phyloP scores from a whole-genome alignment of 2,113 vertebrate species.

The Madoqua kirkii region DNA sequence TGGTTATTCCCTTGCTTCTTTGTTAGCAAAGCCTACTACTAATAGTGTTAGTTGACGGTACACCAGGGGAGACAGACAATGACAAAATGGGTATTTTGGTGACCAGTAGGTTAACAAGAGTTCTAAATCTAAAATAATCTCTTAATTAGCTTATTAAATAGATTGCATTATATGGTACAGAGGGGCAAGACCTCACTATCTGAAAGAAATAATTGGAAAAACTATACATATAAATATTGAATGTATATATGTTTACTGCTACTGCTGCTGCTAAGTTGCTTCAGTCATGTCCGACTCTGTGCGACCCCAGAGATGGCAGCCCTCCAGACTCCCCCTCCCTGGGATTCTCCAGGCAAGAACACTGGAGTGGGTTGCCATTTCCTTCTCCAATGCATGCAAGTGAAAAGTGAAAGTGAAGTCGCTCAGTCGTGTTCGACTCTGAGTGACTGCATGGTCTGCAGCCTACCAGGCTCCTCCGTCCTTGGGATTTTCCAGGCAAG shows the following conservation, averaged over 20 bases:
- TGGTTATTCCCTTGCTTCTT: not conserved
- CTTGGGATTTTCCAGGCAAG: no score
- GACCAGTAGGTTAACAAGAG: not conserved
- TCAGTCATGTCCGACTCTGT: no score
- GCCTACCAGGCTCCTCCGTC: no score
- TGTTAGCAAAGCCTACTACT: not conserved
- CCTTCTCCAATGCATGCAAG: no score
- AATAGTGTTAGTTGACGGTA: not conserved
- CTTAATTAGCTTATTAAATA: not conserved
- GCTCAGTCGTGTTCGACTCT: no score
- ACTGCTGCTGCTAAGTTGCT: no score
- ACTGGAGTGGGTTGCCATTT: no score
- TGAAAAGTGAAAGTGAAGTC: no score
- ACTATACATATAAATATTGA: not conserved
- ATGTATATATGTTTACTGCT: not conserved
- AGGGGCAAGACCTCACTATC: not conserved
- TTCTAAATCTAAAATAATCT: not conserved
- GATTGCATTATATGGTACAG: not conserved
- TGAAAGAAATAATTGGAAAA: slow-evolving; percentile 14
- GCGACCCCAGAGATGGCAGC: no score
- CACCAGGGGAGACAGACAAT: not conserved
- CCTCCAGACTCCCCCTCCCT: no score
- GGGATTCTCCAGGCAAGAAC: no score
- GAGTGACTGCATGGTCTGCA: no score
- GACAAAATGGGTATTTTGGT: not conserved